Base-by-base conservation (phyloP, 2,888 invertebrate genomes). In the Diploptera punctata region DNA sequence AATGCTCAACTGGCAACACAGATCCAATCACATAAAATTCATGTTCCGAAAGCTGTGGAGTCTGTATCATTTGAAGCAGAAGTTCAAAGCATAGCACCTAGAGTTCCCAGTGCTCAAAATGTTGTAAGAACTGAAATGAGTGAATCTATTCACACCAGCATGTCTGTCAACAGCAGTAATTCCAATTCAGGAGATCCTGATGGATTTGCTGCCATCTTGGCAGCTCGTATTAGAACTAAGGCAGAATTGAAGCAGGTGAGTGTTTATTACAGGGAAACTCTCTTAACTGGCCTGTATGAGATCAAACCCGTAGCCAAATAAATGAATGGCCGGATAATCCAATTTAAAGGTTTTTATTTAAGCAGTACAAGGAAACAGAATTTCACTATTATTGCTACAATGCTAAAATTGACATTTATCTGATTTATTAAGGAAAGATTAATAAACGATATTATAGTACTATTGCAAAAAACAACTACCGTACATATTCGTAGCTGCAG, bases 221-320 rank as follows among this genome's bases (percentile, higher is more conserved):
- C 89, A 3, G 90, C 93, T 13, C 87, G 94, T 79, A 94, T 95
- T 79, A 86, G 94, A 76, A 95, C 95, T 3, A 95, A 95, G 84
- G 95, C 93, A 1, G 95, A 95, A 83, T 83, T 94, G 49, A 95
- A 95, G 82, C 78, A 79, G 81, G 82, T 82, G 76, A n/a, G n/a
- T n/a, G n/a, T n/a, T n/a, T n/a, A n/a, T n/a, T n/a, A n/a, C n/a
- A n/a, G n/a, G n/a, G n/a, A n/a, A n/a, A n/a, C n/a, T n/a, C n/a
- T n/a, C n/a, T n/a, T n/a, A n/a, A n/a, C n/a, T n/a, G n/a, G n/a
- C n/a, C n/a, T n/a, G n/a, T n/a, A n/a, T n/a, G n/a, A n/a, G n/a
- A n/a, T n/a, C n/a, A n/a, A n/a, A n/a, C n/a, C n/a, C n/a, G n/a
- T n/a, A n/a, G n/a, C n/a, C n/a, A n/a, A n/a, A n/a, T n/a, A n/a